Evolutionary conservation across 2,888 invertebrate genomes (phyloP), one percentile per base, ranked within the genome.

Genomic region (Asteroscopus sphinx): DNA sequence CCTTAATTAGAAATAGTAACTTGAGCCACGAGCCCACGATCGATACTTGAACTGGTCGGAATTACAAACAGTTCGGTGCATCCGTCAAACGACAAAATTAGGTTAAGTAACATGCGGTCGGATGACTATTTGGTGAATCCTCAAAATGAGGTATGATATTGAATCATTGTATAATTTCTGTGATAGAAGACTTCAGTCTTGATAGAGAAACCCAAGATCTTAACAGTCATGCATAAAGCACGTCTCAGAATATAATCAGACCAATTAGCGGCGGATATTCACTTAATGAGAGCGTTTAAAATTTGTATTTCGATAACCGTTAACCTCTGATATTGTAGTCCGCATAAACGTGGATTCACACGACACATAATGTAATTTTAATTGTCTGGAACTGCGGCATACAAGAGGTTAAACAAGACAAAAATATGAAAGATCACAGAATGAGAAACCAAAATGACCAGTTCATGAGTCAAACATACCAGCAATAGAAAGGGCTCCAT

Each of bases 401-500:
- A n/a, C n/a, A n/a, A n/a, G n/a, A n/a, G n/a, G n/a, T n/a, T n/a
- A n/a, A n/a, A n/a, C n/a, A n/a, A n/a, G n/a, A n/a, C n/a, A n/a
- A n/a, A n/a, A n/a, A n/a, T n/a, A n/a, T n/a, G n/a, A n/a, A n/a
- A n/a, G n/a, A n/a, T n/a, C n/a, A n/a, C n/a, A n/a, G n/a, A n/a
- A n/a, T n/a, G n/a, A n/a, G n/a, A n/a, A 4, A 21, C 6, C 21
- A 21, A 1, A 21, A 15, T 37, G 0, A 11, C 36, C 12, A 32
- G 2, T 1, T 36, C 66, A 45, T 35, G n/a, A n/a, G n/a, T n/a
- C n/a, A n/a, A n/a, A 44, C 56, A 82, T 89, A 96, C 96, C 96
- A 80, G 96, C 92, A 60, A 96, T 93, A 6, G 96, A 96, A 16
- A 95, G 91, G 13, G 95, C 95, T 53, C 96, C 95, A 82, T 96